Evolutionary conservation across 2,797 vertebrate species (phyloP).

Genomic region (Chaetodon trifasciatus): DNA sequence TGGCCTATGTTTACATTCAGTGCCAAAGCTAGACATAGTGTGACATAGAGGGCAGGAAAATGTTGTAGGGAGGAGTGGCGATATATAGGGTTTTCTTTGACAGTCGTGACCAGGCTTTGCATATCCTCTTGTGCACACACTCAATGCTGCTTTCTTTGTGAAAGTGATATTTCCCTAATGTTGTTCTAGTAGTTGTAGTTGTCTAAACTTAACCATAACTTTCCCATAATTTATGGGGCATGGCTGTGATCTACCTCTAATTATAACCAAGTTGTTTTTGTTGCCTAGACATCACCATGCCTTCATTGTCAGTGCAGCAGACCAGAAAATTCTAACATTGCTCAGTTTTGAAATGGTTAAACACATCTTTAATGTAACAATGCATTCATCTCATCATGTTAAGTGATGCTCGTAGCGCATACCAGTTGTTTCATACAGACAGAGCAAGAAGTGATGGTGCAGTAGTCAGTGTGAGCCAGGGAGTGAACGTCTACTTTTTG

Average conservation of each 20-base stretch:
- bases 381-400: not conserved
- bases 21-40: constrained; percentile 28
- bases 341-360: not conserved
- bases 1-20: constrained; percentile 31
- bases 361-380: not conserved
- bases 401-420: not conserved
- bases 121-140: constrained; percentile 4
- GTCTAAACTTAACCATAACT: not conserved
- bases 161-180: not conserved
- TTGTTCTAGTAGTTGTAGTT: not conserved
- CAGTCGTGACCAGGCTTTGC: constrained; percentile 28
- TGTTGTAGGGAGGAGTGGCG: constrained; percentile 12
- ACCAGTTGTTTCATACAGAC: not conserved
- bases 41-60: constrained; percentile 31
- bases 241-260: not conserved
- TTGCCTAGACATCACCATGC: not conserved
- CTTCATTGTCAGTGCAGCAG: not conserved
- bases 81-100: constrained; percentile 13
- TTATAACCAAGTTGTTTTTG: not conserved
- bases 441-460: not conserved
- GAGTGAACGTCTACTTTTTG: not conserved
- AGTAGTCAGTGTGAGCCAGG: not conserved
- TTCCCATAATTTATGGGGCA: not conserved
- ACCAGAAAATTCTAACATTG: not conserved
- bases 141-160: not conserved